These are phyloP conservation scores for Drosophila ficusphila DNA, from an alignment of 1,140 invertebrate species.

Conservation along the genomic window DNA sequence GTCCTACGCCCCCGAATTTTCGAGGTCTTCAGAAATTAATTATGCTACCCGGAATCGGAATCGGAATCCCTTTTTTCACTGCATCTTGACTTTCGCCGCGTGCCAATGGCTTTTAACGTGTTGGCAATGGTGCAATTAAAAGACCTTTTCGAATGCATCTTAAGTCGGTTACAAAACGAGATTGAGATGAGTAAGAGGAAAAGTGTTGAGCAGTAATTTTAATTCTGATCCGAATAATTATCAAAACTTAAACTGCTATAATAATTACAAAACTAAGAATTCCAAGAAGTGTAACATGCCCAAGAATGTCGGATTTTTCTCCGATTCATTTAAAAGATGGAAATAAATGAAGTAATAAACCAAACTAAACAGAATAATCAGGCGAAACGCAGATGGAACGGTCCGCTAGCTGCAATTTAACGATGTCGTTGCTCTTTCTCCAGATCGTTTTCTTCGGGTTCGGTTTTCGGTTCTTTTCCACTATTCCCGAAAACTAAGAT, in stretches of 20 bases:
- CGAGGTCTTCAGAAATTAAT: slow-evolving; percentile 40
- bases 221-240: neutral
- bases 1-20: neutral
- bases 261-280: neutral
- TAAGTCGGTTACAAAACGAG: neutral
- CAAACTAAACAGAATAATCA: slow-evolving; percentile 26
- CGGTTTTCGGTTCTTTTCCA: slow-evolving; percentile 11
- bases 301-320: neutral
- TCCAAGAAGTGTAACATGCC: neutral
- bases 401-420: slow-evolving; percentile 40
- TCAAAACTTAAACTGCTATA: neutral
- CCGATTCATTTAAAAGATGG: neutral
- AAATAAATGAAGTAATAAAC: slow-evolving; percentile 39
- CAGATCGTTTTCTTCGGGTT: slow-evolving; percentile 25
- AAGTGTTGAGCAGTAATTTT: slow-evolving; percentile 18
- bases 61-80: slow-evolving; percentile 35
- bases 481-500: slow-evolving; percentile 51
- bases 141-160: neutral
- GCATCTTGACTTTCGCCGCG: slow-evolving; percentile 49
- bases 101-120: slow-evolving; percentile 24
- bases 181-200: slow-evolving; percentile 26
- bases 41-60: slow-evolving; percentile 34
- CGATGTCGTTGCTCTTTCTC: slow-evolving; percentile 52
- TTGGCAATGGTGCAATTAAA: slow-evolving; percentile 32
- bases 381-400: slow-evolving; percentile 5